Conservation (phyloP, 2,113 vertebrate species). For the Poecile atricapillus region DNA sequence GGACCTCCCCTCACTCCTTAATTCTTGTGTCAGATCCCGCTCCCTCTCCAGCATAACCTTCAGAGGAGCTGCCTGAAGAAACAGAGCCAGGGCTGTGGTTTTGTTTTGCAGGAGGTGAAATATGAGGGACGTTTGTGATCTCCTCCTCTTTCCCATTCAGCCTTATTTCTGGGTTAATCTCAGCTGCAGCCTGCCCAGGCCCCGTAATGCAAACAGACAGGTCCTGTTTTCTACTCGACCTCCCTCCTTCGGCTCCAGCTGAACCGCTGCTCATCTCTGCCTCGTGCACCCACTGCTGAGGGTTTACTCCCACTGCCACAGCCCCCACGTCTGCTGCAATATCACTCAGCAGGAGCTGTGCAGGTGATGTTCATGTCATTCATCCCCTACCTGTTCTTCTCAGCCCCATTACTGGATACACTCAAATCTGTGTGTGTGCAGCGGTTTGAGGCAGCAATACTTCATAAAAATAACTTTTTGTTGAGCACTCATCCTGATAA, state of each 20-base stretch:
- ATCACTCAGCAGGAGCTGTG: background rate
- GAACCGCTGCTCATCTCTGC: background rate
- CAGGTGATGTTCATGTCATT: background rate
- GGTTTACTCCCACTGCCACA: background rate
- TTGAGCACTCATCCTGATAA: background rate
- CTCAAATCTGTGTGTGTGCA: rapidly evolving
- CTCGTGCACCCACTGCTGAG: background rate
- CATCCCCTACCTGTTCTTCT: background rate
- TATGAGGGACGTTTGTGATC: rapidly evolving
- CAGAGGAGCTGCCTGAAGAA: background rate
- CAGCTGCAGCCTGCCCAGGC: background rate
- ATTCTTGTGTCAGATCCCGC: background rate
- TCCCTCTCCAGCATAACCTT: background rate
- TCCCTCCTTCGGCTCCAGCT: background rate
- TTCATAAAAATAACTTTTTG: background rate
- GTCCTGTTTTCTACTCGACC: background rate
- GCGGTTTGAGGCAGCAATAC: background rate
- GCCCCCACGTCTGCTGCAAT: background rate
- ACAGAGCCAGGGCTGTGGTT: background rate
- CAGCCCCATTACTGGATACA: background rate
- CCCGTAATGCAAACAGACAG: background rate
- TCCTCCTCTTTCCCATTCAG: background rate
- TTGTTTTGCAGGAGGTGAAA: background rate
- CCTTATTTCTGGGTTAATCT: slow-evolving; percentile 1
- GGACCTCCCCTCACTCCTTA: background rate